phyloP scores from a whole-genome alignment of 2,888 invertebrate genomes.

The Philereme vetulata region DNA sequence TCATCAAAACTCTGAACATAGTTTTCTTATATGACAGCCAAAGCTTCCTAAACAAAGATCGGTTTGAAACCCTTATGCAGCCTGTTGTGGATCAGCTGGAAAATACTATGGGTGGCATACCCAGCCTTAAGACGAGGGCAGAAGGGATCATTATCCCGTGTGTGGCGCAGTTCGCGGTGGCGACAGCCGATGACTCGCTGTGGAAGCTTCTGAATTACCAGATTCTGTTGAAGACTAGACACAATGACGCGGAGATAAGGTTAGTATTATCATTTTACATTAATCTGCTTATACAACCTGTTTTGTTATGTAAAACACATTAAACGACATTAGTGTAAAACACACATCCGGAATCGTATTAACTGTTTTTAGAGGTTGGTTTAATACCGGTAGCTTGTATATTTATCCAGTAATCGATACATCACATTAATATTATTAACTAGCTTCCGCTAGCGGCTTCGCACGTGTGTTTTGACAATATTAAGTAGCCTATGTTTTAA shows the following conservation, averaged over 20 bases:
- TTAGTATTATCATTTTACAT: constrained; percentile 37
- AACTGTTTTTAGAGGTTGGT: no score
- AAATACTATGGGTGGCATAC: constrained; percentile 87
- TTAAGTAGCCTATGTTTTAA: no score
- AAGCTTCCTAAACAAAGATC: constrained; percentile 92
- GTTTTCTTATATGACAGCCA: constrained; percentile 93
- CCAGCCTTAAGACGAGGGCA: constrained; percentile 84
- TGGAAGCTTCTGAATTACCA: constrained; percentile 97
- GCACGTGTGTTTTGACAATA: no score
- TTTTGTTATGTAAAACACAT: no score
- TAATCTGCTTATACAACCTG: no score
- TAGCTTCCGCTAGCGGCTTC: no score
- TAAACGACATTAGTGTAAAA: no score
- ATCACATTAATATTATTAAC: no score
- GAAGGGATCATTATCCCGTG: constrained; percentile 88
- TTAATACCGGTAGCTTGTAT: no score
- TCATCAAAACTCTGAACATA: constrained; percentile 89
- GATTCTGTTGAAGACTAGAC: constrained; percentile 93
- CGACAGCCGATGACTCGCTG: constrained; percentile 92
- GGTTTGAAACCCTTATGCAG: constrained; percentile 93
- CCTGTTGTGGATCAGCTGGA: constrained; percentile 95
- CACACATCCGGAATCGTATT: no score
- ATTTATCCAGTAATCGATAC: no score
- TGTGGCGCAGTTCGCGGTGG: constrained; percentile 91
- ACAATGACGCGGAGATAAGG: constrained; percentile 88